Evolutionary conservation across 2,797 vertebrate species (phyloP).

Genomic region (Rhinella marina): DNA sequence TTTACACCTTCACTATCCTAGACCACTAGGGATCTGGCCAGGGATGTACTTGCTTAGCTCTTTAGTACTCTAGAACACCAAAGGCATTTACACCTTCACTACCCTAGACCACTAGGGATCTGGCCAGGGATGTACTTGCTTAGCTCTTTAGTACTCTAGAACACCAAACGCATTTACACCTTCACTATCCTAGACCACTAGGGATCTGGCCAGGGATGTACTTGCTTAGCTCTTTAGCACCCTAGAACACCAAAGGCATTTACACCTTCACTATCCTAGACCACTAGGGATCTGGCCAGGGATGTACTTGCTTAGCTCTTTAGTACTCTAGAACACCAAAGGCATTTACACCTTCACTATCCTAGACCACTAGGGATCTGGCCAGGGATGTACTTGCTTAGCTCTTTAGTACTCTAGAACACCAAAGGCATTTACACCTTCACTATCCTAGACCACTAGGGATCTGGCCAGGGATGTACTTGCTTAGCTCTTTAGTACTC

Average conservation of each 20-base stretch:
- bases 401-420: not conserved
- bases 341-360: not conserved
- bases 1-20: not conserved
- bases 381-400: too few species aligned
- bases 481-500: not conserved
- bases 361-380: not conserved
- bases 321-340: not conserved
- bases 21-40: not conserved
- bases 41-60: not conserved
- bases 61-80: not conserved
- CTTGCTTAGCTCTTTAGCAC: not conserved
- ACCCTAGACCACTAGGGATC: not conserved
- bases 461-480: too few species aligned
- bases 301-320: not conserved
- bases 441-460: not conserved
- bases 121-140: too few species aligned
- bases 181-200: not conserved
- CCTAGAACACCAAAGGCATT: not conserved
- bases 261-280: not conserved
- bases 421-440: not conserved
- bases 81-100: not conserved
- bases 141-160: not conserved
- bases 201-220: too few species aligned
- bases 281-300: not conserved
- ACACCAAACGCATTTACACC: not conserved